A percentile compares a stretch with the other conserved stretches of the same genome.
Evolutionary conservation across 2,797 vertebrate genomes (phyloP).

Genomic region (Steatocranus sp.): DNA sequence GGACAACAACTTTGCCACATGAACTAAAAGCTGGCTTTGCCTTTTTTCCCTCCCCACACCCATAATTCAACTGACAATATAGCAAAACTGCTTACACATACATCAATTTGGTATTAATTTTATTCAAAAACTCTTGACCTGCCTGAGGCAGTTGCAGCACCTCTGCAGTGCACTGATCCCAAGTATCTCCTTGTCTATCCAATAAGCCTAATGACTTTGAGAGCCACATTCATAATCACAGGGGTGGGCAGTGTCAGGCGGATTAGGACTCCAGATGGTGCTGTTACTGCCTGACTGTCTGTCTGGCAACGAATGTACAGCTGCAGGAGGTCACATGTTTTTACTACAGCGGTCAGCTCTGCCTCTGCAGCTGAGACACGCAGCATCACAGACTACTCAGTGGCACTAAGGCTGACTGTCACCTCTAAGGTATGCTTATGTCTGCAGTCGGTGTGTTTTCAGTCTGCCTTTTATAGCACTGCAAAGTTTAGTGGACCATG

Average conservation of each 20-base stretch:
- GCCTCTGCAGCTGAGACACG: background rate
- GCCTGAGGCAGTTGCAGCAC: background rate
- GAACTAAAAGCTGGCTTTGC: background rate
- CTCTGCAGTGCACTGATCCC: constrained; percentile 3
- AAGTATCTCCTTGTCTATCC: constrained; percentile 40
- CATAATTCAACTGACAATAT: background rate
- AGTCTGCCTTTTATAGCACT: background rate
- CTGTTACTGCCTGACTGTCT: constrained; percentile 54
- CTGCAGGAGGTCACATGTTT: constrained; percentile 64
- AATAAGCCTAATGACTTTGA: constrained; percentile 65
- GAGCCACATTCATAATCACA: constrained; percentile 43
- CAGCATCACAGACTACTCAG: background rate
- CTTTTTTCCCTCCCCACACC: background rate
- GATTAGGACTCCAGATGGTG: constrained; percentile 75
- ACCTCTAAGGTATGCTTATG: background rate
- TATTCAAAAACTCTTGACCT: background rate
- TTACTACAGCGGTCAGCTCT: constrained; percentile 26
- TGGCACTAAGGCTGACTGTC: background rate
- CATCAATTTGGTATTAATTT: background rate
- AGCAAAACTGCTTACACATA: background rate
- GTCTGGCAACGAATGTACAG: constrained; percentile 35
- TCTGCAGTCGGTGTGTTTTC: background rate
- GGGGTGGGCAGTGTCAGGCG: constrained; percentile 36
- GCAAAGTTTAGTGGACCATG: constrained; percentile 2
- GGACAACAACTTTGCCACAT: background rate